Evolutionary conservation across 2,888 invertebrate species (phyloP).

Genomic region (Synanthedon andrenaeformis): DNA sequence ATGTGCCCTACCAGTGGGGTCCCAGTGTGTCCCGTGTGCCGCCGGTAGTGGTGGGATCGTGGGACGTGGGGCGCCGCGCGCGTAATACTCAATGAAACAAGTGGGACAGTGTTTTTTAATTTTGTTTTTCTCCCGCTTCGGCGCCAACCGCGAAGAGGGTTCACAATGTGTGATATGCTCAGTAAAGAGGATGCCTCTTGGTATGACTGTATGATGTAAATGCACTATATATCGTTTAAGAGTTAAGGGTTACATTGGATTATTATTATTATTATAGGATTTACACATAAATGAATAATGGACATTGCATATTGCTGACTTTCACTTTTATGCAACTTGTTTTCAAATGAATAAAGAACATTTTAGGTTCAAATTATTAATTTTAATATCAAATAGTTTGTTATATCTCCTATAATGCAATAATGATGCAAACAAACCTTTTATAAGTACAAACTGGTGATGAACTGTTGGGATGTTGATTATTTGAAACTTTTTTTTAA

Average conservation of each 20-base stretch:
- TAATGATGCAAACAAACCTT: too few species aligned
- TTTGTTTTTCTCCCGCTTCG: conserved; percentile 38
- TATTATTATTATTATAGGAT: too few species aligned
- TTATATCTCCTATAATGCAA: too few species aligned
- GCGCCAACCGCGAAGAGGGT: conserved; percentile 21
- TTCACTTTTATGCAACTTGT: conserved; percentile 22
- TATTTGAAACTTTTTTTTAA: too few species aligned
- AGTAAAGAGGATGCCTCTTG: conserved; percentile 56
- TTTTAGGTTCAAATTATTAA: neutral
- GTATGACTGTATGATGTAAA: conserved; percentile 22
- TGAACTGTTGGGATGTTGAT: too few species aligned
- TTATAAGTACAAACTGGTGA: too few species aligned
- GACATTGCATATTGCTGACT: conserved; percentile 15
- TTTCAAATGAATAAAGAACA: conserved; percentile 1
- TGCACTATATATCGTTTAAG: too few species aligned
- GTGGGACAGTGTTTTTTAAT: conserved; percentile 46
- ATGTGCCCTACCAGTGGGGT: conserved; percentile 60
- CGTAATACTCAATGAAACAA: conserved; percentile 33
- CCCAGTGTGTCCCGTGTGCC: conserved; percentile 54
- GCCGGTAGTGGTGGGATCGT: conserved; percentile 52
- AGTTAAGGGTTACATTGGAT: too few species aligned
- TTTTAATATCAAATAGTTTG: too few species aligned
- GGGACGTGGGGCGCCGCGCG: conserved; percentile 49
- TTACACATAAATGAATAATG: neutral
- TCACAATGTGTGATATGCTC: conserved; percentile 59